Conservation (phyloP, 1,140 invertebrate species). For the Olivierus martensii region DNA sequence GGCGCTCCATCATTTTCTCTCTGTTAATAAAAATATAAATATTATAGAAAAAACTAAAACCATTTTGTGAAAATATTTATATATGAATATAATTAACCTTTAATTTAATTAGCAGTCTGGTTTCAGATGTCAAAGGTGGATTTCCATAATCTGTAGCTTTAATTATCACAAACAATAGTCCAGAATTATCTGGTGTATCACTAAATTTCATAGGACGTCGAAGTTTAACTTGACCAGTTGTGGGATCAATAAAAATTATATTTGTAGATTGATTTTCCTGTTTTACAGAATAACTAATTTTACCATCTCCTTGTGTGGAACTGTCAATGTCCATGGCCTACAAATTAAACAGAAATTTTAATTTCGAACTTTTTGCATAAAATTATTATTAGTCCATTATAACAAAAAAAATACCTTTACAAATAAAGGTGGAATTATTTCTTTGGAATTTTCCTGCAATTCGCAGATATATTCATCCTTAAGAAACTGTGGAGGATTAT, state of each 20-base stretch:
- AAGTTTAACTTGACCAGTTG: slow-evolving; percentile 52
- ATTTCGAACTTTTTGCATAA: background rate
- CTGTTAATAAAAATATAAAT: slow-evolving; percentile 1
- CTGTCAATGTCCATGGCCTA: slow-evolving; percentile 17
- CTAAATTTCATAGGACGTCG: slow-evolving; percentile 29
- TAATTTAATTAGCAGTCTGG: slow-evolving; percentile 48
- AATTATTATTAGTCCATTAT: slow-evolving; percentile 1
- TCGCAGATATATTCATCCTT: slow-evolving; percentile 18
- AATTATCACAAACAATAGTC: slow-evolving; percentile 6
- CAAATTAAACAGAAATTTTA: too few relatives aligned
- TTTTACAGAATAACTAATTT: slow-evolving; percentile 46
- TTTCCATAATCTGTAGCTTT: slow-evolving; percentile 46
- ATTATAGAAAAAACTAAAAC: background rate
- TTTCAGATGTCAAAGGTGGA: slow-evolving; percentile 48
- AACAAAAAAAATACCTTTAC: slow-evolving; percentile 38
- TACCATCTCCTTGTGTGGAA: slow-evolving; percentile 44
- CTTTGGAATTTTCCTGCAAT: slow-evolving; percentile 49
- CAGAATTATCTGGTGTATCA: slow-evolving; percentile 5
- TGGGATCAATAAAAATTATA: slow-evolving; percentile 38
- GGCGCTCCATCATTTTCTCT: slow-evolving; percentile 41
- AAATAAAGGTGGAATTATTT: slow-evolving; percentile 56
- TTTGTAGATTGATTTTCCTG: slow-evolving; percentile 37
- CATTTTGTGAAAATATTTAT: too few relatives aligned
- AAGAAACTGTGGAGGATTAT: slow-evolving; percentile 55
- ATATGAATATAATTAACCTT: too few relatives aligned